These are phyloP conservation scores for Antigone vipio DNA, from an alignment of 2,113 vertebrate species.

Conservation along the genomic window DNA sequence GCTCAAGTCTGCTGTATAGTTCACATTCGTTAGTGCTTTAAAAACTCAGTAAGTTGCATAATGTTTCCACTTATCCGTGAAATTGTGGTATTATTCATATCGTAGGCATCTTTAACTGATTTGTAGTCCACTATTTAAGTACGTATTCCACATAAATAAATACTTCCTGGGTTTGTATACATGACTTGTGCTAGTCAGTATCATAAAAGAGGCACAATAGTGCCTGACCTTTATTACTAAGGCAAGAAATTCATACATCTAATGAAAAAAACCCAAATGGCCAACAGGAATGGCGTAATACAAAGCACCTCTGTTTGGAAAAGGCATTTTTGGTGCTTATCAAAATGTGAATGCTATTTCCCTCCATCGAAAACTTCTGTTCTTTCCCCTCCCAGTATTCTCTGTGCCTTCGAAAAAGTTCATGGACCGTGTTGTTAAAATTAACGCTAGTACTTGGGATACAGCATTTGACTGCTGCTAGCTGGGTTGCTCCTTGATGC, in stretches of 20 bases:
- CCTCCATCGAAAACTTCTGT: not conserved
- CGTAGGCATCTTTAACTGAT: constrained; percentile 55
- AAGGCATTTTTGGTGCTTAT: not conserved
- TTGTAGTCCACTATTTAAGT: constrained; percentile 34
- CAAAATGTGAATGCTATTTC: not conserved
- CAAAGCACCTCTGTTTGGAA: constrained; percentile 7
- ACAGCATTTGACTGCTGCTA: not conserved
- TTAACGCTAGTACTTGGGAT: not conserved
- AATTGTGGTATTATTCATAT: constrained; percentile 63
- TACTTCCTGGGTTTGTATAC: constrained; percentile 45
- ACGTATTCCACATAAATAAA: constrained; percentile 49
- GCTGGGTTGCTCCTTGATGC: not conserved
- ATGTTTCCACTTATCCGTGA: constrained; percentile 59
- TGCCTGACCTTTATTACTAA: constrained; percentile 14
- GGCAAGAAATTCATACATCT: constrained; percentile 7
- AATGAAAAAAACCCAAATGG: not conserved
- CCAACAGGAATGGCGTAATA: not conserved
- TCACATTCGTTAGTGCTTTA: constrained; percentile 51
- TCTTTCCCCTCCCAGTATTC: not conserved
- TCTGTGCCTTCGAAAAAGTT: not conserved
- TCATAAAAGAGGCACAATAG: constrained; percentile 33
- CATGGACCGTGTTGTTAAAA: not conserved
- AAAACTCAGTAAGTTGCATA: constrained; percentile 53
- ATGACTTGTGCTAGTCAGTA: constrained; percentile 9
- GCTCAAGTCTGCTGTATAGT: constrained; percentile 26